Base-by-base conservation (phyloP, 2,113 vertebrate species). In the Penelope pileata region DNA sequence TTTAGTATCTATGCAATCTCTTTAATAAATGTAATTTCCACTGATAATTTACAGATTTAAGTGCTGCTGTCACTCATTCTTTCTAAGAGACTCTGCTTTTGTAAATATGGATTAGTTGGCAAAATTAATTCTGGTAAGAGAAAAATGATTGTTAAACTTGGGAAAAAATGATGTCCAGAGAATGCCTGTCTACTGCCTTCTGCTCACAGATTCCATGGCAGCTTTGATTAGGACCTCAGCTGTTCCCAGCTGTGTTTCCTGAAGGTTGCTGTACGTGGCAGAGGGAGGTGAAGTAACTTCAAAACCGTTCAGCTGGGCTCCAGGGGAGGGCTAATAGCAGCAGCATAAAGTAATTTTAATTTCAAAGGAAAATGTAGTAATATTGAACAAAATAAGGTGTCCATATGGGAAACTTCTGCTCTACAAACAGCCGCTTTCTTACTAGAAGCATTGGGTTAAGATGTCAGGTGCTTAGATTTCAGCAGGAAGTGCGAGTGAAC, bases 1-100 rank as follows among this genome's bases (percentile, higher is more conserved):
- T 82, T 88, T 54, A 47, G 4, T 72, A 42, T 59, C 45, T 85
- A 53, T 76, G 83, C 47, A 66, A 9, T 90, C 40, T 70, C 45
- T 89, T 76, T 76, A 81, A 85, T 76, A 80, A 87, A 77, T 88
- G 13, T 38, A 77, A 54, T 94, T 94, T 93, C 59, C n/a, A 74
- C 51, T 62, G 42, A 38, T 80, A 32, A 66, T 89, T 83, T 83
- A 54, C 23, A 29, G 32, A 73, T 77, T 74, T 94, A 26, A 54
- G 2, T 84, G 32, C 29, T 53, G 22, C 82, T 86, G 36, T 21
- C 29, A 79, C 63, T 18, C 53, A 66, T 12, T 90, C 53, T 66
- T 91, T 83, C 54, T 51, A 58, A 62, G 45, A 63, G 29, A 50
- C 22, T 81, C 11, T 48, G 47, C 67, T 92, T 84, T 43, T 53